Conservation (phyloP, 2,797 vertebrate genomes). For the Lacerta bilineata region DNA sequence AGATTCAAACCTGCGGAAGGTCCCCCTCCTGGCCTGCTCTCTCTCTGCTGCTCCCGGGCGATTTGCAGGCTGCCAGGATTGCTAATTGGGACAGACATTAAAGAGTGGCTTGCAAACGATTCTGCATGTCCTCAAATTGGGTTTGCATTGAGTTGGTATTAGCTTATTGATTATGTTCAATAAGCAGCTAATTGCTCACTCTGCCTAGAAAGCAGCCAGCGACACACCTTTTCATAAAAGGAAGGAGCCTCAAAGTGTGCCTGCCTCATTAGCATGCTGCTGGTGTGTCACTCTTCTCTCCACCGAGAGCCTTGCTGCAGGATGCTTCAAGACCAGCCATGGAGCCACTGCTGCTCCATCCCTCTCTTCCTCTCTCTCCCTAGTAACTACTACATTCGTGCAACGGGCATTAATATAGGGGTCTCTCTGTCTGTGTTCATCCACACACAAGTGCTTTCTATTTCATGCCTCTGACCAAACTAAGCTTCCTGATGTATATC, state of each 20-base stretch:
- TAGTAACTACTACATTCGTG: too few species aligned
- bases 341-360: background rate
- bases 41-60: background rate
- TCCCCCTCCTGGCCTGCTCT: background rate
- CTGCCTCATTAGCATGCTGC: slow-evolving; percentile 47
- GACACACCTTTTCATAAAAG: slow-evolving; percentile 57
- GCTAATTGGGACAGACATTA: slow-evolving; percentile 62
- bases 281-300: slow-evolving; percentile 23
- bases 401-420: too few species aligned
- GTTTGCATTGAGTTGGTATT: slow-evolving; percentile 67
- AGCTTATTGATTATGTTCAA: slow-evolving; percentile 75
- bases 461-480: too few species aligned
- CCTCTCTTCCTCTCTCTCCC: too few species aligned
- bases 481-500: too few species aligned
- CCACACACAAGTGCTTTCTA: too few species aligned
- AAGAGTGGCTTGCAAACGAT: slow-evolving; percentile 60
- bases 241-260: slow-evolving; percentile 65
- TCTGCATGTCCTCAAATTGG: slow-evolving; percentile 48
- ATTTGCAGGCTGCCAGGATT: background rate
- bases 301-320: slow-evolving; percentile 17
- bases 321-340: accelerated
- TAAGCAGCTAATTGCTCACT: slow-evolving; percentile 70
- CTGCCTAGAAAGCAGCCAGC: slow-evolving; percentile 55
- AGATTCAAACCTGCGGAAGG: background rate
- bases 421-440: too few species aligned